phyloP scores from a whole-genome alignment of 1,140 invertebrate species.

The Sarcophaga bullata region DNA sequence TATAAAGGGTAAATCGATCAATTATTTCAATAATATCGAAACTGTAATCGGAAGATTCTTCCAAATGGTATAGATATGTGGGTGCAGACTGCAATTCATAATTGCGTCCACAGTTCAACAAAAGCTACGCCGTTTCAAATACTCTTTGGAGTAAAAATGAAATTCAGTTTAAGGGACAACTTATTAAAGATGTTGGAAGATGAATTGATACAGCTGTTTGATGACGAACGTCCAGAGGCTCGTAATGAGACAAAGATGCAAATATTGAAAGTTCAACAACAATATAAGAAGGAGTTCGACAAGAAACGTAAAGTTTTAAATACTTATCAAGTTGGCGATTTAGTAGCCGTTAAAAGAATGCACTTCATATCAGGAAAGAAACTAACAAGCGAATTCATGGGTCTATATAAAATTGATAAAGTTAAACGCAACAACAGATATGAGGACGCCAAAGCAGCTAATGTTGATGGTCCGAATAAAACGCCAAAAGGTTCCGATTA shows the following conservation, averaged over 20 bases:
- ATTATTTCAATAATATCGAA: too few relatives aligned
- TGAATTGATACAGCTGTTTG: neutral
- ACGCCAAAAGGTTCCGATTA: neutral
- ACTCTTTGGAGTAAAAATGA: too few relatives aligned
- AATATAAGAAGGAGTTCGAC: slow-evolving; percentile 14
- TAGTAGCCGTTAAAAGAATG: slow-evolving; percentile 4
- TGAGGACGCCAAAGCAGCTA: slow-evolving; percentile 20
- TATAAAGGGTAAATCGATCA: too few relatives aligned
- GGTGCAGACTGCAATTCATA: too few relatives aligned
- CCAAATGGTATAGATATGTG: too few relatives aligned
- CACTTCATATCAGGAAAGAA: slow-evolving; percentile 7
- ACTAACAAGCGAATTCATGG: neutral
- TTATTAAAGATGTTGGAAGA: neutral
- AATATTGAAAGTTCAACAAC: neutral
- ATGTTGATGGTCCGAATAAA: slow-evolving; percentile 3
- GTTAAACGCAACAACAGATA: slow-evolving; percentile 9
- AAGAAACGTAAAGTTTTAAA: neutral
- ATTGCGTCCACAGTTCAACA: too few relatives aligned
- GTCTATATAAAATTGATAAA: slow-evolving; percentile 11
- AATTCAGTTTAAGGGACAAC: too few relatives aligned
- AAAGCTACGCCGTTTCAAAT: too few relatives aligned
- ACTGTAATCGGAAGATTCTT: too few relatives aligned
- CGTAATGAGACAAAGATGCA: neutral
- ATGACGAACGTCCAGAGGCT: neutral
- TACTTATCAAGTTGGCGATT: neutral